Evolutionary conservation across 2,797 vertebrate species (phyloP).

Genomic region (Bradypodion pumilum): DNA sequence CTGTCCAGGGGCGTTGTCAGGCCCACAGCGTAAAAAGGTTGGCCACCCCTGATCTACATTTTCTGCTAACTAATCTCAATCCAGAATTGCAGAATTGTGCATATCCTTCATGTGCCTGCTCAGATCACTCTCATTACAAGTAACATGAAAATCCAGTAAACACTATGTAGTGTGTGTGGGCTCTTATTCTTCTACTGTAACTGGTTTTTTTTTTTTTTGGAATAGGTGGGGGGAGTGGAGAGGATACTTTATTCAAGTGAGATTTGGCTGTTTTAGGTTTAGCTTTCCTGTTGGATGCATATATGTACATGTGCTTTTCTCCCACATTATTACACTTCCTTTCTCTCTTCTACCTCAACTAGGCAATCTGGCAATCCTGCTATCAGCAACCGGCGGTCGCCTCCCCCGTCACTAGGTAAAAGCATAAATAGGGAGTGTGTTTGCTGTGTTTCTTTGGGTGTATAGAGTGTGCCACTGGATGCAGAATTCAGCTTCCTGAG

Average conservation of each 20-base stretch:
- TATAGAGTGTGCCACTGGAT: not conserved
- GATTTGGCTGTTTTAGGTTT: not conserved
- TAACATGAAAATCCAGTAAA: not conserved
- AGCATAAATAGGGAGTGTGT: not conserved
- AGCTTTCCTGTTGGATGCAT: not conserved
- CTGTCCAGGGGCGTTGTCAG: too few species aligned
- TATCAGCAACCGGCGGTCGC: constrained; percentile 91
- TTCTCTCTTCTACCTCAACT: constrained; percentile 55
- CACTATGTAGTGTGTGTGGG: not conserved
- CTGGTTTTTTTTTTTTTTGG: not conserved
- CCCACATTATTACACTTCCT: fast-evolving
- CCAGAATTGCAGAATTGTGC: not conserved
- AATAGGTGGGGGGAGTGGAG: too few species aligned
- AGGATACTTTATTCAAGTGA: not conserved
- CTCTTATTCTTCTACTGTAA: not conserved
- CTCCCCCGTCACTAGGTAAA: constrained; percentile 93
- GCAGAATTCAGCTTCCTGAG: not conserved
- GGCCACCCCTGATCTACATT: not conserved
- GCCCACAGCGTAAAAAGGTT: too few species aligned
- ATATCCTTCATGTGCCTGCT: not conserved
- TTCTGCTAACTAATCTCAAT: not conserved
- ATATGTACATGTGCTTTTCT: not conserved
- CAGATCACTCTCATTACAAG: not conserved
- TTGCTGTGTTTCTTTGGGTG: not conserved
- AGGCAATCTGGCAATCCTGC: constrained; percentile 93